These are phyloP conservation scores for Coecobrya sp. DNA, from an alignment of 2,888 invertebrate species.

Conservation along the genomic window DNA sequence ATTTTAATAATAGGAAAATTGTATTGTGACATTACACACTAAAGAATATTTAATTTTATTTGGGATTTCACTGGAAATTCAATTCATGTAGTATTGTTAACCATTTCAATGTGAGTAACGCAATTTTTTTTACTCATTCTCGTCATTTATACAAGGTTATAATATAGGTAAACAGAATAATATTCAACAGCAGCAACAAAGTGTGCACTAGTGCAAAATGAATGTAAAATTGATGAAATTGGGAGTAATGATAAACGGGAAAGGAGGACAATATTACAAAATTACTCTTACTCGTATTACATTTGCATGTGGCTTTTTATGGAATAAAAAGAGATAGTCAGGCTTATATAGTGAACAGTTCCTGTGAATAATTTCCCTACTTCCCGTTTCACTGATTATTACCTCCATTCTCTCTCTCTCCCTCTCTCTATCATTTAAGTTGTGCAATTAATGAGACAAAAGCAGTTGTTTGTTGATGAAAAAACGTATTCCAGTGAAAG, in stretches of 20 bases:
- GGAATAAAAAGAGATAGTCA: no score
- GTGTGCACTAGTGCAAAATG: constrained; percentile 67
- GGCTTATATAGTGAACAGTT: background rate
- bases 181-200: background rate
- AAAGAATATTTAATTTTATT: no score
- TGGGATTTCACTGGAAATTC: background rate
- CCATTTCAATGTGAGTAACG: constrained; percentile 12
- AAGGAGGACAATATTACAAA: constrained; percentile 32
- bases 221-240: constrained; percentile 77
- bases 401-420: constrained; percentile 2
- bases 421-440: constrained; percentile 9
- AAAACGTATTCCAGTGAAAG: background rate
- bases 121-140: background rate
- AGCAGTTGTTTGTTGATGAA: constrained; percentile 24
- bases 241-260: constrained; percentile 74
- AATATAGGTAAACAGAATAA: background rate
- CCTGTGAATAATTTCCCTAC: constrained; percentile 36
- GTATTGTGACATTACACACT: background rate
- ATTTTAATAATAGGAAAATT: no score
- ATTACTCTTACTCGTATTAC: no score
- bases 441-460: constrained; percentile 65
- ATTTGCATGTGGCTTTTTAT: no score
- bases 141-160: background rate
- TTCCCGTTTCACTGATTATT: constrained; percentile 63
- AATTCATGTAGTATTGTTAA: background rate